Evolutionary conservation across 2,888 invertebrate genomes (phyloP), one percentile per base, ranked within the genome.

Genomic region (Celastrina argiolus): DNA sequence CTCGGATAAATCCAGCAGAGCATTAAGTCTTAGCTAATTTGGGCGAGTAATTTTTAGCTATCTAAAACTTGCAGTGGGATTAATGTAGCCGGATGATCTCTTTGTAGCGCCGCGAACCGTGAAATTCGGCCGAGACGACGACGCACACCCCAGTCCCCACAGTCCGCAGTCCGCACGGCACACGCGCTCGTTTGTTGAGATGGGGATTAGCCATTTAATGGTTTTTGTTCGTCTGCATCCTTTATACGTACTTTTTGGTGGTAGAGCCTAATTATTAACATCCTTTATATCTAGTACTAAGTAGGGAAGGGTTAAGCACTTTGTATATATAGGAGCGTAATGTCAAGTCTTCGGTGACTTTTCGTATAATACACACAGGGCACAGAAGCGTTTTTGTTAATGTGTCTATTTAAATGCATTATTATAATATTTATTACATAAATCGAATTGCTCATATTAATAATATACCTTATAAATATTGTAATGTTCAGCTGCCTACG

Each of bases 101-200:
- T 80, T 82, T 83, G 81, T 76, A 76, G 75, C 72, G 77, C 78
- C 77, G 70, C 74, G 79, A 77, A 72, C 78, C 80, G 80, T 79
- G 74, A 68, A 68, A 69, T 71, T 72, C 70, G 69, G 63, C 68
- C 67, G 69, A 72, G 72, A 69, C 69, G 66, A 59, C 56, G 66
- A 65, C 67, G 65, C 68, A 16, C 58, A 36, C 63, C 31, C 61
- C 51, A 42, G 39, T 18, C 67, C 58, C 58, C 41, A n/a, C 22
- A 16, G 22, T 63, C n/a, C 56, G 26, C 28, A 63, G 39, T 51
- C 22, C n/a, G 1, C 41, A n/a, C n/a, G 41, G n/a, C 51, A 51
- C 26, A 26, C 26, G 12, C 51, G 51, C 22, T 51, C 51, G 26
- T 51, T 51, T 51, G 51, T 51, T 22, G 51, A 51, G 51, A 26